These are phyloP conservation scores for Meteorus colon DNA, from an alignment of 2,888 invertebrate species.

Conservation along the genomic window DNA sequence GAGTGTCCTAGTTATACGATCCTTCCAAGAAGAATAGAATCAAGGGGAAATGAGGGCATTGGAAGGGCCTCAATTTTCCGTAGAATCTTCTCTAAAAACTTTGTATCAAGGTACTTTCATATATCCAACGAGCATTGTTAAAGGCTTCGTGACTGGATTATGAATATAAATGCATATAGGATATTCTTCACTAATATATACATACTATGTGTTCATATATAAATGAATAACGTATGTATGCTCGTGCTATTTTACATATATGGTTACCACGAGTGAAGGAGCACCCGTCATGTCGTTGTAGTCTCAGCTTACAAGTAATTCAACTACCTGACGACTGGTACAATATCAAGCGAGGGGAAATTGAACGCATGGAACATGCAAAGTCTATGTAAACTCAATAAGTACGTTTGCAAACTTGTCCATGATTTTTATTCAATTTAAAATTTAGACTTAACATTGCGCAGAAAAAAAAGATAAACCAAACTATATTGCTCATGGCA, in stretches of 20 bases:
- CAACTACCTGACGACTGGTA: constrained; percentile 22
- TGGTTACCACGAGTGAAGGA: constrained; percentile 3
- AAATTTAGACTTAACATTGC: background rate
- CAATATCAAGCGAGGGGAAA: constrained; percentile 4
- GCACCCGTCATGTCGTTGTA: constrained; percentile 8
- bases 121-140: background rate
- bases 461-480: background rate
- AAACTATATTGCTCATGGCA: background rate
- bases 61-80: too few species aligned
- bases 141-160: background rate
- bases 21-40: too few species aligned
- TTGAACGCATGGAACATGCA: background rate
- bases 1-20: background rate
- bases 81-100: too few species aligned
- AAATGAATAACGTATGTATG: background rate
- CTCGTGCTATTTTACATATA: background rate
- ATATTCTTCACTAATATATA: background rate
- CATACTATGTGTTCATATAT: background rate
- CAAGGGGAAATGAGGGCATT: too few species aligned
- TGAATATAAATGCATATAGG: background rate
- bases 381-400: background rate
- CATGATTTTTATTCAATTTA: background rate
- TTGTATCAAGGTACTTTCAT: background rate
- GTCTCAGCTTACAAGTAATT: constrained; percentile 29
- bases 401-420: background rate